Conservation (phyloP, 2,888 invertebrate genomes). For the Plebejus melissa region DNA sequence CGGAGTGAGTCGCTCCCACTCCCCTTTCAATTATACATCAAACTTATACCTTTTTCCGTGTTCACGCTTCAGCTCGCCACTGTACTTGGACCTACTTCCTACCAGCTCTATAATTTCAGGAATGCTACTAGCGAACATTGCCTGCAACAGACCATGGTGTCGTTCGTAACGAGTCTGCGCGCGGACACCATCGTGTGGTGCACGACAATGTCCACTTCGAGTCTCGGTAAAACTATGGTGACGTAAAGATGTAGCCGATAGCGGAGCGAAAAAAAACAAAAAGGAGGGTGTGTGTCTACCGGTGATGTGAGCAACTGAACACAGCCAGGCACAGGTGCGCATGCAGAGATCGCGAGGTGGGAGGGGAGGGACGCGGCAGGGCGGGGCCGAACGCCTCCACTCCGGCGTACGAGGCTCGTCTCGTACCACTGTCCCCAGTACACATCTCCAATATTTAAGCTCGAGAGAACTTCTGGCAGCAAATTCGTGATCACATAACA, state of each 20-base stretch:
- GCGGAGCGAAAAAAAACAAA: constrained; percentile 74
- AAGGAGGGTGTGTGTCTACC: constrained; percentile 74
- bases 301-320: constrained; percentile 79
- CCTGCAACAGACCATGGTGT: constrained; percentile 89
- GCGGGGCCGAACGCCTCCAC: constrained; percentile 44
- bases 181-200: constrained; percentile 75
- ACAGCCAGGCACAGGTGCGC: constrained; percentile 78
- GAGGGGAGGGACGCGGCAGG: constrained; percentile 67
- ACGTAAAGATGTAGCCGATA: constrained; percentile 71
- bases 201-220: constrained; percentile 76
- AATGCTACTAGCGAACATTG: constrained; percentile 99
- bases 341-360: constrained; percentile 74
- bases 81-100: constrained; percentile 99
- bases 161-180: constrained; percentile 64
- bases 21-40: constrained; percentile 67
- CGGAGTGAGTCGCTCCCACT: constrained; percentile 69
- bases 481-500: constrained; percentile 70
- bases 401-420: constrained; percentile 51
- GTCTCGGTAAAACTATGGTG: constrained; percentile 69
- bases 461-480: constrained; percentile 64
- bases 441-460: constrained; percentile 54
- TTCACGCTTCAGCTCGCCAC: constrained; percentile 99
- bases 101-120: constrained; percentile 99
- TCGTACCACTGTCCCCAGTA: constrained; percentile 52
- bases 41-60: constrained; percentile 97